Evolutionary conservation across 2,888 invertebrate species (phyloP).

Genomic region (Gastrophysa polygoni): DNA sequence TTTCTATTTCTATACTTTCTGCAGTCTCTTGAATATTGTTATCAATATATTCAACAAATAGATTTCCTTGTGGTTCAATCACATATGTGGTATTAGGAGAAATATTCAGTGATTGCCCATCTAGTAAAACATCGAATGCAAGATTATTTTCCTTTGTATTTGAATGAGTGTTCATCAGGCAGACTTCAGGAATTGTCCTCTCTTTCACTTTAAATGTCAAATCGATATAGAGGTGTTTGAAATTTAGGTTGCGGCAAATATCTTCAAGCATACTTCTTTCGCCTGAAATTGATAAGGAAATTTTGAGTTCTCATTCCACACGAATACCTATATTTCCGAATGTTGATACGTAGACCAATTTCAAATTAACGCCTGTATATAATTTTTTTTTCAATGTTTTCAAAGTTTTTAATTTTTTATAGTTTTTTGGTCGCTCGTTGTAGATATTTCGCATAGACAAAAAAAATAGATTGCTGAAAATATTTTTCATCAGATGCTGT

Average conservation of each 20-base stretch:
- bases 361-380: too few species aligned
- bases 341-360: too few species aligned
- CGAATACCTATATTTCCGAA: not conserved
- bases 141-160: not conserved
- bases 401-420: too few species aligned
- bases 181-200: not conserved
- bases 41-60: not conserved
- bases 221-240: not conserved
- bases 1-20: not conserved
- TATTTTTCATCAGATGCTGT: too few species aligned
- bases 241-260: slow-evolving; percentile 1
- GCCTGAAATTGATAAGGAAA: not conserved
- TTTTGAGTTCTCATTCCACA: not conserved
- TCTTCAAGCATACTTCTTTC: not conserved
- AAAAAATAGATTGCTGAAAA: too few species aligned
- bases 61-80: not conserved
- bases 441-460: too few species aligned
- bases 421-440: too few species aligned
- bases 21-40: not conserved
- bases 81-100: not conserved
- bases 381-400: too few species aligned
- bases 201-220: not conserved
- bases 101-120: not conserved
- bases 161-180: not conserved
- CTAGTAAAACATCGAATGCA: not conserved